Evolutionary conservation across 2,888 invertebrate genomes (phyloP).

Genomic region (Zeuzera pyrina): DNA sequence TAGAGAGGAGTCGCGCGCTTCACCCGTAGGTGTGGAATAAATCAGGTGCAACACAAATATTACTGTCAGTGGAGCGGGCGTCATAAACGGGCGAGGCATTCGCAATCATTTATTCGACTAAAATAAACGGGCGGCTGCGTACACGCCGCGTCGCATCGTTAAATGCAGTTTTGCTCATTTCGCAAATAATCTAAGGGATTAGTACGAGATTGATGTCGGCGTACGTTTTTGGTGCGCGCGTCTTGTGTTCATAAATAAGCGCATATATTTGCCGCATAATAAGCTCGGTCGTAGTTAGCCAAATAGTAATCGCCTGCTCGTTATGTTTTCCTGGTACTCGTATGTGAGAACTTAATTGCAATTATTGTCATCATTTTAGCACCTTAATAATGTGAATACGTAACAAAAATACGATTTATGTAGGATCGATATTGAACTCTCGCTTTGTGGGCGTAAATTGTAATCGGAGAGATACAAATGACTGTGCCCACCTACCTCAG

Average conservation of each 20-base stretch:
- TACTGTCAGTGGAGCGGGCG: slow-evolving; percentile 41
- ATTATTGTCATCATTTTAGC: too few relatives aligned
- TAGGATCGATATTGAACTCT: slow-evolving; percentile 1
- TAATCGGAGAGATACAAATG: slow-evolving; percentile 20
- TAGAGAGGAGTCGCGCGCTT: slow-evolving; percentile 22
- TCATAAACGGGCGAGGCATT: slow-evolving; percentile 47
- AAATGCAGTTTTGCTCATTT: slow-evolving; percentile 53
- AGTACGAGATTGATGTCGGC: slow-evolving; percentile 48
- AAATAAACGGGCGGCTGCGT: slow-evolving; percentile 35
- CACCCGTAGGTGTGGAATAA: slow-evolving; percentile 37
- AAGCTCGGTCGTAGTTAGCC: slow-evolving; percentile 21
- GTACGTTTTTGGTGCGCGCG: slow-evolving; percentile 39
- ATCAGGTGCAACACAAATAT: slow-evolving; percentile 57
- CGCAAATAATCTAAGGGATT: slow-evolving; percentile 51
- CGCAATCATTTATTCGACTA: slow-evolving; percentile 37
- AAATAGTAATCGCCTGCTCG: slow-evolving; percentile 34
- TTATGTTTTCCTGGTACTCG: slow-evolving; percentile 36
- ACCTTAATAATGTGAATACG: not conserved
- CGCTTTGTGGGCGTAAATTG: slow-evolving; percentile 11
- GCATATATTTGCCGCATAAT: slow-evolving; percentile 29
- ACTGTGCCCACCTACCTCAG: slow-evolving; percentile 16
- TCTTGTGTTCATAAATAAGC: slow-evolving; percentile 43
- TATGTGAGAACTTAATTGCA: slow-evolving; percentile 31
- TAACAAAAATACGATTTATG: not conserved
- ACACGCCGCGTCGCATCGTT: slow-evolving; percentile 33